Conservation (phyloP, 2,113 vertebrate genomes). For the Clarias batrachus region DNA sequence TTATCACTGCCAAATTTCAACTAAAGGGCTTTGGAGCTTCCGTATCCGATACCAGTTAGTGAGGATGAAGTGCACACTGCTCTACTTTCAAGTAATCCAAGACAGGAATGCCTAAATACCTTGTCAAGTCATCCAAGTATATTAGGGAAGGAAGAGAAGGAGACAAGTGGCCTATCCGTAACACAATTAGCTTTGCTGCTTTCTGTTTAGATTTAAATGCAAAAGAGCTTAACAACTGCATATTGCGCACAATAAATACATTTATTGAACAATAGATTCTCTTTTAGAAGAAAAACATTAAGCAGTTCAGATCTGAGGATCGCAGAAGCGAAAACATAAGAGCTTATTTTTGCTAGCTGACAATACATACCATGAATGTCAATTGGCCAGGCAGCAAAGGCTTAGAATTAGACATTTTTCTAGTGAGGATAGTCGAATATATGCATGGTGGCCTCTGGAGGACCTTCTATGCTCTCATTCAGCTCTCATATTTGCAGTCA, state of each 20-base stretch:
- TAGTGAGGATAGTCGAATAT: conserved; percentile 48
- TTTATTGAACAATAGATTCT: conserved; percentile 37
- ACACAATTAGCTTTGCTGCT: conserved; percentile 52
- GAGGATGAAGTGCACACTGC: conserved; percentile 44
- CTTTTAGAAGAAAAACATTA: conserved; percentile 8
- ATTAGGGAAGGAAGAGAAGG: conserved; percentile 47
- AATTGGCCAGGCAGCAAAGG: conserved; percentile 36
- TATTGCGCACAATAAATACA: conserved; percentile 33
- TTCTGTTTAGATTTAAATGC: conserved; percentile 52
- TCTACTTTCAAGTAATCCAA: conserved; percentile 57
- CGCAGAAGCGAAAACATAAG: conserved; percentile 17
- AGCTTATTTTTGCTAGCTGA: conserved; percentile 18
- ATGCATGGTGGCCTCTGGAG: conserved; percentile 47
- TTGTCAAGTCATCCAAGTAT: conserved; percentile 50
- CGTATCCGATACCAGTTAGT: conserved; percentile 55
- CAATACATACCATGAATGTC: conserved; percentile 44
- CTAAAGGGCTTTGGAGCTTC: conserved; percentile 51
- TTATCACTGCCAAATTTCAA: conserved; percentile 58
- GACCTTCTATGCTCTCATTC: conserved; percentile 53
- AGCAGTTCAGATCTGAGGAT: background rate
- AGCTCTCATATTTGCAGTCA: conserved; percentile 84
- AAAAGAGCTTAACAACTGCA: conserved; percentile 45
- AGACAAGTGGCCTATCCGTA: conserved; percentile 45
- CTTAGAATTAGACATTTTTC: conserved; percentile 45
- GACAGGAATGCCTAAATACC: conserved; percentile 53